Evolutionary conservation across 53 echinoderm and acorn worm species (phyloP), one percentile per base, ranked within the genome.

Genomic region (Stichopus horrens): DNA sequence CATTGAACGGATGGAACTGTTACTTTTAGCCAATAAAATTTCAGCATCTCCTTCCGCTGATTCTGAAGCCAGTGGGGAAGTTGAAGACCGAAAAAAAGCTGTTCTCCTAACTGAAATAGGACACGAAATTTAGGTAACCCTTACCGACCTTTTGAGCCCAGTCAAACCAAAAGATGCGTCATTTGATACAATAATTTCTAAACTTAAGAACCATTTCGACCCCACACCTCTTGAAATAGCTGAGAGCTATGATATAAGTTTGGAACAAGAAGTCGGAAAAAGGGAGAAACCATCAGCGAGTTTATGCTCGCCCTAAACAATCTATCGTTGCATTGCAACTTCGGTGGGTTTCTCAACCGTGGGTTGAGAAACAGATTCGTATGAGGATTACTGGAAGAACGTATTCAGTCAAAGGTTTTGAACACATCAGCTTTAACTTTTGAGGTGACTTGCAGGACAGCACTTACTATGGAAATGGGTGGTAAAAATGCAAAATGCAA

Each of bases 1-100:
- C 54, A 91, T 91, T 73, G 91, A 91, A 74, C 76, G 88, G 81
- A 79, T 81, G 73, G 91, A 91, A 73, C 78, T 91, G 91, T 91
- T 91, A 56, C 81, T 91, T 82, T 79, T n/a, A 59, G 91, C 91
- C 68, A 91, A 91, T 57, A 91, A 91, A 58, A 91, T 86, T 52
- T 53, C 56, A 16, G 88, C 79, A 73, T 73, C 82, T 5, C n/a
- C n/a, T n/a, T 54, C 53, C 21, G 75, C 73, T n/a, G 74, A 74
- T 53, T 74, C 52, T 23, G 57, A 4, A 54, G 60, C 56, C 2
- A n/a, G n/a, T n/a, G n/a, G n/a, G n/a, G n/a, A n/a, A n/a, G 54
- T 54, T 16, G 57, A 74, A 21, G 82, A 88, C 37, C 54, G 83
- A 20, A 91, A 81, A 81, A 88, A 91, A 58, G 91, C 91, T 52